Evolutionary conservation across 2,888 invertebrate genomes (phyloP), one percentile per base, ranked within the genome.

Genomic region (Odontocolon sp.): DNA sequence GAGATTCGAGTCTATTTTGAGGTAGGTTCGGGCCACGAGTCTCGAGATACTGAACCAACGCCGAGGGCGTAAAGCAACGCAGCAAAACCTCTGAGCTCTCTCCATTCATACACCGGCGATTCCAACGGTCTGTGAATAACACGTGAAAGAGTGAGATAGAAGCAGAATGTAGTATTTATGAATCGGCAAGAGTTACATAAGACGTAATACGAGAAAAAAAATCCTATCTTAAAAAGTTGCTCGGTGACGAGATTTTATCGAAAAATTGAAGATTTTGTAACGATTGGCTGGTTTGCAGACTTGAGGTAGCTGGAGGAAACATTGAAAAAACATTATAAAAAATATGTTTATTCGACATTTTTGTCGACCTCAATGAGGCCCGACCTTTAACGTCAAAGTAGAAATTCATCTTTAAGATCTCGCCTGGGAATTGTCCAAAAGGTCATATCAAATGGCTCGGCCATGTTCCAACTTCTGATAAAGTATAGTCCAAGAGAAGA

Each of bases 21-120:
- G 85, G 82, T 80, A 84, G 86, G 85, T 86, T 83, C 79, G 83
- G 86, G 82, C 68, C 71, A 73, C 57, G 74, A 68, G 66, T 54
- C 75, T 73, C 67, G 56, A 68, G 50, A 57, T 42, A 59, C 52
- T 42, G 66, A 59, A 52, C 52, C 21, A 42, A 50, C 50, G 71
- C 42, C 16, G 67, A 70, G 74, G 67, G 52, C 64, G 76, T 74
- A 75, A 40, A 71, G 70, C 54, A 79, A 67, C 80, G 79, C 52
- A 73, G 80, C 80, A 77, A 79, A 82, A 81, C 77, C 78, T 80
- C 81, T n/a, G 40, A 52, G 36, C 79, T 74, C 77, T 11, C 72
- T 84, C 80, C 77, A 72, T 77, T 72, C 77, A 71, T 72, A 66
- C 67, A 59, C 54, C 31, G 54, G 54, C 31, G 11, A 54, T 28